A percentile compares a stretch with the other conserved stretches of the same genome.
Evolutionary conservation across 2,797 vertebrate genomes (phyloP).

Genomic region (Tokudaia tokunoshimensis): DNA sequence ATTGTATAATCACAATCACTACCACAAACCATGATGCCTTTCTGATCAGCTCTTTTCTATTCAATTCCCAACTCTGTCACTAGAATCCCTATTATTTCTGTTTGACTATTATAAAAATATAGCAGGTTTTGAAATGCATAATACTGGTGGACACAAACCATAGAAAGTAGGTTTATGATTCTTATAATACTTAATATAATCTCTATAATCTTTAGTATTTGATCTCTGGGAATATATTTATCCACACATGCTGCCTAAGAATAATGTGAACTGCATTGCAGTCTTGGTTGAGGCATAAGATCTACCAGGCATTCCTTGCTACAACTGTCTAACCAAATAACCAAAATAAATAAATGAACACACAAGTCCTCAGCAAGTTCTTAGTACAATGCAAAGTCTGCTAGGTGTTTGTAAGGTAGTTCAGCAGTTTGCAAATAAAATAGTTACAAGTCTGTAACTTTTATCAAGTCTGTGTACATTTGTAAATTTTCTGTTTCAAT

Average conservation of each 20-base stretch:
- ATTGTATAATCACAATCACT: background rate
- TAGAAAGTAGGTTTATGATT: background rate
- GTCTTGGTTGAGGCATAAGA: background rate
- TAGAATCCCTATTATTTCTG: background rate
- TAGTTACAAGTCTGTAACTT: background rate
- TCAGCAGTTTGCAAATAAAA: background rate
- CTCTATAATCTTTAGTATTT: slow-evolving; percentile 3
- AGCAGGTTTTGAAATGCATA: slow-evolving; percentile 34
- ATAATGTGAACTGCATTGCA: background rate
- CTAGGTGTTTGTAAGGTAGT: background rate
- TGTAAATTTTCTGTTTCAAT: slow-evolving; percentile 25
- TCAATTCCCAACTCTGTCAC: background rate
- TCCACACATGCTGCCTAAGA: background rate
- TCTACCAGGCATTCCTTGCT: background rate
- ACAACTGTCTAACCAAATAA: slow-evolving; percentile 55
- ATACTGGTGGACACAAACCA: background rate
- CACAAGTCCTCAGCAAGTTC: background rate
- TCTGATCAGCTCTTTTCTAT: background rate
- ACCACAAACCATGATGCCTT: background rate
- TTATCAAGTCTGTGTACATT: slow-evolving; percentile 56
- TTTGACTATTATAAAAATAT: slow-evolving; percentile 4
- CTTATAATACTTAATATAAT: background rate
- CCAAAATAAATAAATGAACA: background rate
- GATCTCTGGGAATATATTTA: background rate
- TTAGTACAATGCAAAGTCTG: background rate